Conservation (phyloP, 2,888 invertebrate species). For the Schizotus pectinicornis region DNA sequence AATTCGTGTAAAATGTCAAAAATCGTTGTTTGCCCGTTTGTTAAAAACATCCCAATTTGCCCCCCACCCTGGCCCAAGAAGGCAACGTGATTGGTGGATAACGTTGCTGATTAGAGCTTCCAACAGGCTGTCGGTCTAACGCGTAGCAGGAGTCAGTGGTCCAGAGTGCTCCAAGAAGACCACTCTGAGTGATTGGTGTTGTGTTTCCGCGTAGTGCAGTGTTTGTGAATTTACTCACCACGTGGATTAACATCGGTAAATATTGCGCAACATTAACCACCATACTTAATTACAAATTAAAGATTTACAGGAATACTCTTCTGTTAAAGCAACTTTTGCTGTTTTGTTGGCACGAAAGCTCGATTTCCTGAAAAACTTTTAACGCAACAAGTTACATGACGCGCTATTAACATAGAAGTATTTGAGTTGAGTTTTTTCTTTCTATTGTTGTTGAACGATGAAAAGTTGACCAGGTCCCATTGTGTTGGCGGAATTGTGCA, state of each 20-base stretch:
- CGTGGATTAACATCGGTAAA: constrained; percentile 35
- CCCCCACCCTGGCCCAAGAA: constrained; percentile 26
- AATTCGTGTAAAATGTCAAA: background rate
- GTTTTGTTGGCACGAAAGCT: background rate
- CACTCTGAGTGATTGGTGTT: constrained; percentile 30
- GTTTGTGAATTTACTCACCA: constrained; percentile 28
- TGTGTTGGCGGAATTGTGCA: too few relatives aligned
- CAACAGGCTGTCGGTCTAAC: constrained; percentile 30
- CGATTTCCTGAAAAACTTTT: background rate
- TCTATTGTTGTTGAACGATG: too few relatives aligned
- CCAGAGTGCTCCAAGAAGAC: constrained; percentile 33
- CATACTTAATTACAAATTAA: constrained; percentile 5
- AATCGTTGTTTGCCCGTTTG: constrained; percentile 8
- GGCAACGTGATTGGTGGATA: constrained; percentile 31
- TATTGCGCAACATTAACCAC: constrained; percentile 25
- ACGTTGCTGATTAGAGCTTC: constrained; percentile 31
- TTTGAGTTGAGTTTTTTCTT: too few relatives aligned
- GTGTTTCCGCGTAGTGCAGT: constrained; percentile 29
- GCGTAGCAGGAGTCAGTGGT: constrained; percentile 33
- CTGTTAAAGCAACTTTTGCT: background rate
- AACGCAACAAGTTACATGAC: too few relatives aligned
- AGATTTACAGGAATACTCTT: background rate
- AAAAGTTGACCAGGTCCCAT: too few relatives aligned
- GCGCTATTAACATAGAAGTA: too few relatives aligned
- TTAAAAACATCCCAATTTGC: constrained; percentile 17